Base-by-base conservation (phyloP, 2,113 vertebrate species). In the Capreolus pygargus region DNA sequence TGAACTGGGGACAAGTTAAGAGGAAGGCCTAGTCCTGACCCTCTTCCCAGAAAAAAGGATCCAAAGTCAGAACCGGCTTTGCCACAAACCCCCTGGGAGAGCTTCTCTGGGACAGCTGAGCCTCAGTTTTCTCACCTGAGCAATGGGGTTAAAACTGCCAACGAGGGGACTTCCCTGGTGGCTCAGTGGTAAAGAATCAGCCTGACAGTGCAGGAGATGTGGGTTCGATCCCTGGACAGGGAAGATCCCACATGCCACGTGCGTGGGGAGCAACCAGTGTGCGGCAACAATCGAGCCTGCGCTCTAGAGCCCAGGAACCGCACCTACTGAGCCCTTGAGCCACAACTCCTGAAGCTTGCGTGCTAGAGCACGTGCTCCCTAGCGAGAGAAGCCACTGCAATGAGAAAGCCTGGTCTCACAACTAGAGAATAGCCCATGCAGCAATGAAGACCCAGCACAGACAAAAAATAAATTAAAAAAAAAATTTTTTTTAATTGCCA, bases 401-500 rank as follows among this genome's bases (percentile, higher is more conserved):
- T 13, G 23, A 4, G 70, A 76, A 43, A 4, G 36, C 36, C 21
- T 14, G 12, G 67, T 6, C 5, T 23, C 36, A 27, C 6, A 43
- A 3, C 6, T 14, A 43, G 23, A 76, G 70, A 61, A 30, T 1
- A 61, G 57, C 58, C 12, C 67, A 5, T 6, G 21, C 36, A 43
- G 23, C 36, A 74, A 3, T 3, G 21, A 25, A 74, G 70, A 14
- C 67, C 19, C n/a, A 23, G n/a, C 67, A 39, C 67, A 74, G 67
- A 19, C 10, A 39, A 39, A 74, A 36, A 23, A 74, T 74, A 70
- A 39, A 70, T 70, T 12, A 0, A 36, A 15, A n/a, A 64, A 64
- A 70, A 15, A 39, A 0, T 3, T 19, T 64, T 30, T 61, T 33
- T 17, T 0, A 23, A 43, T 19, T 0, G 0, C 25, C 50, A n/a